Conservation (phyloP, 2,888 invertebrate species). For the Chymomyza procnemis region DNA sequence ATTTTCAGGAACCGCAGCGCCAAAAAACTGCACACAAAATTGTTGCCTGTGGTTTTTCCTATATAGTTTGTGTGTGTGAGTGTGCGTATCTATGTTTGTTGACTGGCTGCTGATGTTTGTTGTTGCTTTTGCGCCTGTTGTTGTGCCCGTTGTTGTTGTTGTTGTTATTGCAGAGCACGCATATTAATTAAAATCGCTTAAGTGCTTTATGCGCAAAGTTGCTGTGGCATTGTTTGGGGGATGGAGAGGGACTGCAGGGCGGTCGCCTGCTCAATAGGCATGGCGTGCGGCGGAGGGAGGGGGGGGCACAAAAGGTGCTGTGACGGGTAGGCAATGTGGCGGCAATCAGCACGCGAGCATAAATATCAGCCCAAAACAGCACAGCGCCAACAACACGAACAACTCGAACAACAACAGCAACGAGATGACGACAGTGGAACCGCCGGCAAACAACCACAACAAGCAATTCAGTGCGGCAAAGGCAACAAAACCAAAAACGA, state of each 20-base stretch:
- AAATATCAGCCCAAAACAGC: slow-evolving; percentile 37
- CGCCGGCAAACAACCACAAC: slow-evolving; percentile 6
- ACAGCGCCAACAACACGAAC: too few species aligned
- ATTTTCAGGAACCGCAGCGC: neutral
- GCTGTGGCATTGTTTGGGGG: slow-evolving; percentile 6
- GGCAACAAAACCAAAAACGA: slow-evolving; percentile 10
- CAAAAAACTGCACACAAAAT: slow-evolving; percentile 54
- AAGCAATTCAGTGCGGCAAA: slow-evolving; percentile 43
- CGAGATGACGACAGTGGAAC: slow-evolving; percentile 3
- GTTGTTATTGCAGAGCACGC: slow-evolving; percentile 37
- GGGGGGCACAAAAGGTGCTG: too few species aligned
- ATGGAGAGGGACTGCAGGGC: too few species aligned
- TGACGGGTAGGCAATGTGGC: neutral
- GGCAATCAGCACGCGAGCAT: slow-evolving; percentile 44
- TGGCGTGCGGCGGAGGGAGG: slow-evolving; percentile 6
- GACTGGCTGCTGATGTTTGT: neutral
- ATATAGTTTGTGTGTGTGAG: neutral
- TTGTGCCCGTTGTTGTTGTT: slow-evolving; percentile 15
- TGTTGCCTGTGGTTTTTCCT: slow-evolving; percentile 34
- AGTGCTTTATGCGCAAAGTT: slow-evolving; percentile 38
- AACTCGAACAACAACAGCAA: slow-evolving; percentile 12
- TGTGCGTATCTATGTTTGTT: neutral
- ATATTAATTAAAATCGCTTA: slow-evolving; percentile 64
- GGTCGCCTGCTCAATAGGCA: neutral
- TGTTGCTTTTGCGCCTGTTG: slow-evolving; percentile 3